Evolutionary conservation across 1,140 invertebrate genomes (phyloP).

Genomic region (Zaprionus gabonicus): DNA sequence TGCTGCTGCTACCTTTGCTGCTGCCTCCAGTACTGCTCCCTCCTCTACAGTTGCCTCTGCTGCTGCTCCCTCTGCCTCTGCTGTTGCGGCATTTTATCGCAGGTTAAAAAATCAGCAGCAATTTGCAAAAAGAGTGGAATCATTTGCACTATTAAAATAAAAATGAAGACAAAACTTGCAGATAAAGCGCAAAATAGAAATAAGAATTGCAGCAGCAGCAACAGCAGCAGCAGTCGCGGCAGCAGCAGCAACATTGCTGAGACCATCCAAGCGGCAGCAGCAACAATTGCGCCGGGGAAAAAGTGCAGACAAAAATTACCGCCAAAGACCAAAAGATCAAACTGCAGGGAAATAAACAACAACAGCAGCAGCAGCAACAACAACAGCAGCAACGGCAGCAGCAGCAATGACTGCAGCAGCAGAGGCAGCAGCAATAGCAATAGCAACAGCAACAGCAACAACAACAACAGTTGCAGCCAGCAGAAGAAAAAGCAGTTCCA

Average conservation of each 20-base stretch:
- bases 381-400: constrained; percentile 2
- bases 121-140: constrained; percentile 58
- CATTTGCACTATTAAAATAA: constrained; percentile 80
- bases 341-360: constrained; percentile 78
- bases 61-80: background rate
- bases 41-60: background rate
- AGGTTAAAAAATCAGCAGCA: constrained; percentile 48
- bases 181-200: constrained; percentile 71
- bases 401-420: background rate
- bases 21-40: background rate
- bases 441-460: background rate
- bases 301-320: constrained; percentile 76
- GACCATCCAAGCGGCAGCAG: constrained; percentile 12
- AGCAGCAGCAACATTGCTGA: constrained; percentile 33
- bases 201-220: constrained; percentile 46
- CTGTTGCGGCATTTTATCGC: constrained; percentile 46
- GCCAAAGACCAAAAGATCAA: constrained; percentile 82
- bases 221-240: constrained; percentile 20
- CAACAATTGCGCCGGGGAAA: constrained; percentile 58
- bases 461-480: constrained; percentile 6
- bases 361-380: constrained; percentile 39
- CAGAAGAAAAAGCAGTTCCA: constrained; percentile 53
- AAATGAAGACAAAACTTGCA: constrained; percentile 81
- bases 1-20: background rate
- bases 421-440: constrained; percentile 44